Evolutionary conservation across 1,140 invertebrate genomes (phyloP).

Genomic region (Apolygus lucorum): DNA sequence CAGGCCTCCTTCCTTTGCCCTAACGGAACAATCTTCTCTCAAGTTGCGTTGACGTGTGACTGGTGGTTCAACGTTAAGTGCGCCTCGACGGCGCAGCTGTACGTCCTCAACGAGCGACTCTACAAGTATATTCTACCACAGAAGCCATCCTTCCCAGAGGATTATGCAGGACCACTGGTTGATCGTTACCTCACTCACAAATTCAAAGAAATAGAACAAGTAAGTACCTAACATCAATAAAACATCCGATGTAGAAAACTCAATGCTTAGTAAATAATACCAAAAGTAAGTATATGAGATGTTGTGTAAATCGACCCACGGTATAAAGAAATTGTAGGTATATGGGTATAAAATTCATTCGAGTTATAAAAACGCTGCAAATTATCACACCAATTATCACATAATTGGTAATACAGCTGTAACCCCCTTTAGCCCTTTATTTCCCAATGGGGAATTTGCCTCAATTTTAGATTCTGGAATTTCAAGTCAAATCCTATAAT

Average conservation of each 20-base stretch:
- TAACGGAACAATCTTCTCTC: slow-evolving; percentile 85
- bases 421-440: too few species aligned
- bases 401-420: too few species aligned
- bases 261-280: slow-evolving; percentile 32
- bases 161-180: slow-evolving; percentile 73
- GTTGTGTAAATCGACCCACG: too few species aligned
- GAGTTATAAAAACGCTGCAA: too few species aligned
- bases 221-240: slow-evolving; percentile 15
- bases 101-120: slow-evolving; percentile 76
- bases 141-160: slow-evolving; percentile 76
- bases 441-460: too few species aligned
- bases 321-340: too few species aligned
- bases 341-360: too few species aligned
- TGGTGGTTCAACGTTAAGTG: slow-evolving; percentile 84
- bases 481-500: too few species aligned
- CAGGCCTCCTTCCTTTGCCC: slow-evolving; percentile 84
- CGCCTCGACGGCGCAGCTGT: slow-evolving; percentile 66
- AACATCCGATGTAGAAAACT: slow-evolving; percentile 27
- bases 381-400: too few species aligned
- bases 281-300: slow-evolving; percentile 30
- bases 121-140: slow-evolving; percentile 80
- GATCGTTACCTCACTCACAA: slow-evolving; percentile 73
- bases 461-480: too few species aligned
- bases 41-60: slow-evolving; percentile 74
- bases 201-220: slow-evolving; percentile 70